Base-by-base conservation (phyloP, 2,797 vertebrate genomes). In the Champsocephalus esox region DNA sequence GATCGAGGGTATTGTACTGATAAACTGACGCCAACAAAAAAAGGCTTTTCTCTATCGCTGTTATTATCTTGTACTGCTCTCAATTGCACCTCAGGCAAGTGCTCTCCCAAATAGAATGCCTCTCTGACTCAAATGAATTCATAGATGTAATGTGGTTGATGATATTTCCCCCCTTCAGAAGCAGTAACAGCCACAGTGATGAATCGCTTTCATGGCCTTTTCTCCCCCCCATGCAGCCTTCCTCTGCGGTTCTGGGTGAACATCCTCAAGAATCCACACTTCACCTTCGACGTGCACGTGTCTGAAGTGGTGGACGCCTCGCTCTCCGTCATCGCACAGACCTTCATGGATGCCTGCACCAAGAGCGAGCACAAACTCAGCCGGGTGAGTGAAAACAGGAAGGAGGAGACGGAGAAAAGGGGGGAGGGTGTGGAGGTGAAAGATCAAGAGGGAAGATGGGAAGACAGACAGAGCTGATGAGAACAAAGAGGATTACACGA, bases 331-430 rank as follows among this genome's bases (percentile, higher is more conserved):
- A 98, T 99, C n/a, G 98, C 98, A 46, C 98, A 99, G 95, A 99
- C 98, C 82, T 99, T 99, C 94, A 99, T 99, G 98, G 98, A 99
- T 48, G 98, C 98, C 87, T 99, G 98, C 93, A 99, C 98, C 59
- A 97, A 99, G 94, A 98, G 96, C 4, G 98, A 99, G 91, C 98
- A 99, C 96, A 99, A 99, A 92, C 96, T 99, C 92, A 99, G 98
- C 94, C 96, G 98, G 81, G 98, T 99, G 91, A 96, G 97, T 48
- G 49, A 34, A 16, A 28, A 57, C 1, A 1, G 41, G 57, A 48
- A 13, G 5, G 51, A 1, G 32, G 63, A 7, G n/a, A 56, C 5
- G 24, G 28, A 5, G 28, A 21, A 3, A n/a, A 3, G 3, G 16
- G 32, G 3, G 41, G n/a, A 9, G 12, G 38, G 17, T 10, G n/a